Conservation (phyloP, 2,113 vertebrate genomes). For the Montifringilla adamsi region DNA sequence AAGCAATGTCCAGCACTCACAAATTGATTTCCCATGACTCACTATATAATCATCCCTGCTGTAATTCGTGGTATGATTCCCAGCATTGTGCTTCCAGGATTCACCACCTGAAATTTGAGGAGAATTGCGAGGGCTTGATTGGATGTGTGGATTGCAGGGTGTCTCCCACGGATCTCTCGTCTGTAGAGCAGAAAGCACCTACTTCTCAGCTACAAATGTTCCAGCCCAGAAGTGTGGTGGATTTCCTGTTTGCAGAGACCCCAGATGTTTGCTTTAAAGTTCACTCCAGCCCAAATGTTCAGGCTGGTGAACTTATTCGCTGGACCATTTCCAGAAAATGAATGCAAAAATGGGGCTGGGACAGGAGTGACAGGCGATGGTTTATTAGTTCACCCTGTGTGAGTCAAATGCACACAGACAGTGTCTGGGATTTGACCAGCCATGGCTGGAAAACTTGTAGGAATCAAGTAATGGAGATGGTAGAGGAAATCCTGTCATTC, state of each 20-base stretch:
- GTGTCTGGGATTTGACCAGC: neutral
- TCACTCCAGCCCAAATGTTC: neutral
- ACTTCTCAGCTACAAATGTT: neutral
- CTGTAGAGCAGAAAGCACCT: neutral
- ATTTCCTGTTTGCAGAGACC: constrained; percentile 36
- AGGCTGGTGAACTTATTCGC: neutral
- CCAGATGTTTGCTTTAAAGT: constrained; percentile 46
- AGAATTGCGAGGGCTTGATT: neutral
- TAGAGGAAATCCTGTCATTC: constrained; percentile 56
- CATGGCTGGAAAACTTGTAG: neutral
- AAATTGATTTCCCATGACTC: constrained; percentile 50
- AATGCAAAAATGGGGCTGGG: neutral
- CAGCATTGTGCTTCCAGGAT: neutral
- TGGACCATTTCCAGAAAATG: neutral
- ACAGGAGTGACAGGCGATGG: neutral
- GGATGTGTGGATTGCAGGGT: neutral
- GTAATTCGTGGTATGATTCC: neutral
- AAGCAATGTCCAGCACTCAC: neutral
- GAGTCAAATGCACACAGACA: neutral
- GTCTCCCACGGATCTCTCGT: neutral
- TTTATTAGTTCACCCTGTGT: neutral
- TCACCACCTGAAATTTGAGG: constrained; percentile 24
- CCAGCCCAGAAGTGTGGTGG: neutral
- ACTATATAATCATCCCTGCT: neutral
- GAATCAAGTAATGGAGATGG: constrained; percentile 30